Evolutionary conservation across 2,797 vertebrate species (phyloP).

Genomic region (Chlorospingus semifuscus): DNA sequence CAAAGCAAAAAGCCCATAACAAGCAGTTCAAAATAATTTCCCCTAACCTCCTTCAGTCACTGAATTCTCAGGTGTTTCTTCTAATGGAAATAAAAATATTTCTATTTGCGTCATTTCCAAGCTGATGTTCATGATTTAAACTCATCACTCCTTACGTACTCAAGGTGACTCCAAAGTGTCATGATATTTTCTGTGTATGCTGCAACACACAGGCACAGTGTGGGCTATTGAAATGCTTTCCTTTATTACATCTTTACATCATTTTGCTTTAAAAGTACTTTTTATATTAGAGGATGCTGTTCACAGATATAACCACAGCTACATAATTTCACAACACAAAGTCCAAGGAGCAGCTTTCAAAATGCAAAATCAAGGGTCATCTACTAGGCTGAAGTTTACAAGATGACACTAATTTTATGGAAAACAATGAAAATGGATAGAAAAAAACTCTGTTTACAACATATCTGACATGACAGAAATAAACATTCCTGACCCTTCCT

Average conservation of each 20-base stretch:
- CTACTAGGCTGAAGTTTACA: background rate
- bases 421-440: background rate
- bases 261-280: background rate
- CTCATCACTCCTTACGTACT: background rate
- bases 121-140: background rate
- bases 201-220: background rate
- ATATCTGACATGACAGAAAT: background rate
- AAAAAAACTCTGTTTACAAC: background rate
- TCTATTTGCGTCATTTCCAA: background rate
- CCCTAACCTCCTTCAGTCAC: slow-evolving; percentile 40
- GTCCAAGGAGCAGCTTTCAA: background rate
- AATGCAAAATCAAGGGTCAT: background rate
- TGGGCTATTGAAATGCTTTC: background rate
- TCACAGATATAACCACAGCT: background rate
- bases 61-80: background rate
- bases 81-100: slow-evolving; percentile 24
- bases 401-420: background rate
- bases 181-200: background rate
- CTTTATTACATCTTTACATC: background rate
- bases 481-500: background rate
- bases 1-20: slow-evolving; percentile 12
- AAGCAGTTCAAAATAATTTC: background rate
- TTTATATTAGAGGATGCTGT: background rate
- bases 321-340: background rate
- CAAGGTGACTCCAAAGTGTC: background rate